phyloP scores from a whole-genome alignment of 2,113 vertebrate genomes.

The Podocnemis expansa region DNA sequence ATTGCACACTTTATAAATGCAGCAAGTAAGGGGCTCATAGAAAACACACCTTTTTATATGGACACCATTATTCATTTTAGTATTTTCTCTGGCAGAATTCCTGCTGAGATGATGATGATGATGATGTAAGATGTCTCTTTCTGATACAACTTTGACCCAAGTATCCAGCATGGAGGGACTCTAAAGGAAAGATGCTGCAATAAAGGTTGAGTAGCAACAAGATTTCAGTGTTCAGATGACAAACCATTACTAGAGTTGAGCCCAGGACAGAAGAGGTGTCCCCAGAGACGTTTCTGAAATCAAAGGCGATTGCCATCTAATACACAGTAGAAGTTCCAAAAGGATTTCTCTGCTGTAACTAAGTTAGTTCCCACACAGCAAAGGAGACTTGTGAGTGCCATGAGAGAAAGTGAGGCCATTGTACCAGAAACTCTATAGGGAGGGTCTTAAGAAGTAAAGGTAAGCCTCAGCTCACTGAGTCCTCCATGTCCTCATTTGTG shows the following conservation, averaged over 20 bases:
- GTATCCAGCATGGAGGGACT: neutral
- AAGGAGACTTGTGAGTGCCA: slow-evolving; percentile 1
- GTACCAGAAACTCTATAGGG: fast-evolving
- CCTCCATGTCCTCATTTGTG: neutral
- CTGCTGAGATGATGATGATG: neutral
- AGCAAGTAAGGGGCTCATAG: neutral
- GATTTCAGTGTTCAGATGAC: neutral
- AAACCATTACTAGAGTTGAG: neutral
- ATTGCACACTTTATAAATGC: neutral
- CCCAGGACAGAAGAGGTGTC: neutral
- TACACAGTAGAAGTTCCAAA: neutral
- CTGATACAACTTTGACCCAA: neutral
- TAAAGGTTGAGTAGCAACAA: neutral
- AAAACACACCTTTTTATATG: neutral
- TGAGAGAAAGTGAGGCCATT: neutral
- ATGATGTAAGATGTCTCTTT: neutral
- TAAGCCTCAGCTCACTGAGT: neutral
- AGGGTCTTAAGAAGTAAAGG: fast-evolving
- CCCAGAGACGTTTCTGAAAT: neutral
- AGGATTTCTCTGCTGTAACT: neutral
- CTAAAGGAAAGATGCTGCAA: neutral
- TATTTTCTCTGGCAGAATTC: neutral
- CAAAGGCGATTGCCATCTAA: neutral
- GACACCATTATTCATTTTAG: neutral
- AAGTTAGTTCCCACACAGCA: slow-evolving; percentile 15